Conservation (phyloP, 2,888 invertebrate species). For the Cerceris rybyensis region DNA sequence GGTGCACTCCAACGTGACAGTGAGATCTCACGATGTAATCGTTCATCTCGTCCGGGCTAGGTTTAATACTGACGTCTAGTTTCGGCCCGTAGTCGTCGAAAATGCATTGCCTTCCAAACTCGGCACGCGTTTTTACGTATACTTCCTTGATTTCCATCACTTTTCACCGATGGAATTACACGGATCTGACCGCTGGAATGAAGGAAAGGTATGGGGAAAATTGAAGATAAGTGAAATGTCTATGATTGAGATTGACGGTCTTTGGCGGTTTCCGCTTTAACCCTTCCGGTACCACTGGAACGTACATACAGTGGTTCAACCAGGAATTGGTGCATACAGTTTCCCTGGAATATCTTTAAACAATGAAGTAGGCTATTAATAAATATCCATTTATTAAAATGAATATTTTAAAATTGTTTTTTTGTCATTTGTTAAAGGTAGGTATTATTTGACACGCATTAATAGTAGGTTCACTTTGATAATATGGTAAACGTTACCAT, state of each 20-base stretch:
- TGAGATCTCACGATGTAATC: conserved; percentile 86
- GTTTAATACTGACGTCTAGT: conserved; percentile 73
- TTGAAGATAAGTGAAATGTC: neutral
- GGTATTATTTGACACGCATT: too few species aligned
- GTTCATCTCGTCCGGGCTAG: conserved; percentile 84
- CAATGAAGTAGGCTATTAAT: too few species aligned
- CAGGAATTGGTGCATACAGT: too few species aligned
- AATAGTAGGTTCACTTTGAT: too few species aligned
- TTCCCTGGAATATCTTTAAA: too few species aligned
- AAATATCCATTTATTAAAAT: too few species aligned
- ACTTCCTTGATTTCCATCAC: conserved; percentile 83
- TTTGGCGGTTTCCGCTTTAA: too few species aligned
- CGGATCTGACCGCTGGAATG: neutral
- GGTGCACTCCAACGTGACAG: conserved; percentile 86
- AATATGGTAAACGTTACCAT: too few species aligned
- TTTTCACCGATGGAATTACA: neutral
- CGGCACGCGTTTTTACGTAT: conserved; percentile 87
- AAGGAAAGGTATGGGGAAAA: neutral
- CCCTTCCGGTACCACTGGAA: too few species aligned
- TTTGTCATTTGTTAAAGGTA: too few species aligned
- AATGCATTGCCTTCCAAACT: conserved; percentile 88
- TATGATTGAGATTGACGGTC: neutral
- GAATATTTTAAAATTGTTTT: too few species aligned
- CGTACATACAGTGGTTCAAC: too few species aligned
- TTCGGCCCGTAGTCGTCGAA: conserved; percentile 86